Conservation (phyloP, 1,140 invertebrate species). For the Probaryconus sp. region DNA sequence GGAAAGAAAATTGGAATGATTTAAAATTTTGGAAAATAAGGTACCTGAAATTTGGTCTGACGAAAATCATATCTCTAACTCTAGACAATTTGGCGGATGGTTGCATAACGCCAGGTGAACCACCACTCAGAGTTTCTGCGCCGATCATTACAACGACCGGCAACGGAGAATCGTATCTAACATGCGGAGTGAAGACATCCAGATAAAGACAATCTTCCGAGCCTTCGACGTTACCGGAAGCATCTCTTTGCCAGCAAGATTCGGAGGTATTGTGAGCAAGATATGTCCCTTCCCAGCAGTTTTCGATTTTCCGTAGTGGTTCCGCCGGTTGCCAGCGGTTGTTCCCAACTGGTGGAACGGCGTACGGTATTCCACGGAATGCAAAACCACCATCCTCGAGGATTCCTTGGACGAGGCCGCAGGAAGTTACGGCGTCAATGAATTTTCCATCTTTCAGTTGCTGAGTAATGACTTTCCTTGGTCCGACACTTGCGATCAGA, state of each 20-base stretch:
- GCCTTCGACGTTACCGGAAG: constrained; percentile 82
- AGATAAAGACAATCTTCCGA: constrained; percentile 89
- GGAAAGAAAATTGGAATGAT: too few species aligned
- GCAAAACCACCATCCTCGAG: constrained; percentile 87
- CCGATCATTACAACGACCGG: constrained; percentile 91
- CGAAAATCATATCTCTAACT: constrained; percentile 88
- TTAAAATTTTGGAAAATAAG: too few species aligned
- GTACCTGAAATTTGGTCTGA: constrained; percentile 86
- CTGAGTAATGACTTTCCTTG: constrained; percentile 76
- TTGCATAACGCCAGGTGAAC: constrained; percentile 82
- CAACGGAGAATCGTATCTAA: constrained; percentile 84
- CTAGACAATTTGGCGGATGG: constrained; percentile 83
- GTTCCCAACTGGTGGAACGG: constrained; percentile 85
- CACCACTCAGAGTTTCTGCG: constrained; percentile 86
- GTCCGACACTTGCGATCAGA: constrained; percentile 79
- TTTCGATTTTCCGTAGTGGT: constrained; percentile 81
- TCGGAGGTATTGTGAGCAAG: constrained; percentile 83
- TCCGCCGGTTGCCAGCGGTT: constrained; percentile 86
- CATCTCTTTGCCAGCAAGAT: constrained; percentile 83
- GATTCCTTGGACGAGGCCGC: constrained; percentile 87
- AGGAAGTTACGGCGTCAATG: constrained; percentile 85
- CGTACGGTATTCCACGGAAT: constrained; percentile 92
- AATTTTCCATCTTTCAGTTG: constrained; percentile 84
- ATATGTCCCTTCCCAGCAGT: constrained; percentile 89
- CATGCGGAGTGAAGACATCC: constrained; percentile 86